phyloP scores from a whole-genome alignment of 2,797 vertebrate genomes.

The Chloroceryle inda region DNA sequence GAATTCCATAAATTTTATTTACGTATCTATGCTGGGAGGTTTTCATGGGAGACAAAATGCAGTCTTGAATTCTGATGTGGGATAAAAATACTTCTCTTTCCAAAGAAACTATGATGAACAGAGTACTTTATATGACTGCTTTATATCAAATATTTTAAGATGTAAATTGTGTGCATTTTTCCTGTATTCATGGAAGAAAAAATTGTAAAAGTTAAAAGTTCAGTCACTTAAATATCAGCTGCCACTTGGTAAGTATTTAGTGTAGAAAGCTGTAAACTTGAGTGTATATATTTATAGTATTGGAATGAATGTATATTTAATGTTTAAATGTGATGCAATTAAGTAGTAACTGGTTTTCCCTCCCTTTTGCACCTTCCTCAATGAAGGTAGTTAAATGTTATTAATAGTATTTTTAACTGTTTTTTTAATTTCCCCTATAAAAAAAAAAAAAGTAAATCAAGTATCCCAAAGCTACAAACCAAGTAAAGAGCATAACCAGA shows the following conservation, averaged over 20 bases:
- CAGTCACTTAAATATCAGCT: neutral
- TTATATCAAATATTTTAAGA: neutral
- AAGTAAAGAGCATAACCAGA: neutral
- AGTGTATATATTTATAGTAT: neutral
- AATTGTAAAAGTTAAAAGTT: neutral
- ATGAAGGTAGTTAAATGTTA: neutral
- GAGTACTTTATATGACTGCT: neutral
- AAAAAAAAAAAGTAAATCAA: neutral
- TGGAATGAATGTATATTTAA: neutral
- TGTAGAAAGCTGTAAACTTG: neutral
- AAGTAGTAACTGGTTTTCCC: neutral
- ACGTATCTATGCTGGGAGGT: neutral
- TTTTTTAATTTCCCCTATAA: neutral
- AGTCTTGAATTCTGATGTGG: neutral
- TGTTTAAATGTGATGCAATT: neutral
- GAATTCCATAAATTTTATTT: neutral
- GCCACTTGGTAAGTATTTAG: neutral
- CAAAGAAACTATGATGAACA: neutral
- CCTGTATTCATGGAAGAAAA: neutral
- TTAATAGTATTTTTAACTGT: neutral
- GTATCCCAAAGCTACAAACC: neutral
- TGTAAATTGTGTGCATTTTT: neutral
- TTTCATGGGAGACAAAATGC: neutral
- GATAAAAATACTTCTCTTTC: neutral
- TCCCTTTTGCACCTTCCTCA: neutral